Evolutionary conservation across 2,888 invertebrate species (phyloP).

Genomic region (Oligia strigilis): DNA sequence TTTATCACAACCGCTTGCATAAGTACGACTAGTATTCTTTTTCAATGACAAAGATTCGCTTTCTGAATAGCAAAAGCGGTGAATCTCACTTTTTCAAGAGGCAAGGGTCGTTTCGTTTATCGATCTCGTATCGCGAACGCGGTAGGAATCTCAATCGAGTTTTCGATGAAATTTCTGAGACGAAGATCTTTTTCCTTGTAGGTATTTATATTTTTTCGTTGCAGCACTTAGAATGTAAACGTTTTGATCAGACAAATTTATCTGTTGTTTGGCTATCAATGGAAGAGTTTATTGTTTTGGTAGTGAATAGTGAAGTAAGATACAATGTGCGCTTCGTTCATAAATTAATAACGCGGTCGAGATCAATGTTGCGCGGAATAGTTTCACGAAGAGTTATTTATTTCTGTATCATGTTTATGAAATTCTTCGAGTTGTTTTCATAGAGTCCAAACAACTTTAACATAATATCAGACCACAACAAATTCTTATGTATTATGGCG

Average conservation of each 20-base stretch:
- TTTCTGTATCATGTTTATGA: not conserved
- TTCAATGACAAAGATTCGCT: slow-evolving; percentile 84
- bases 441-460: too few species aligned
- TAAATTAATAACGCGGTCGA: slow-evolving; percentile 17
- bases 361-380: slow-evolving; percentile 1
- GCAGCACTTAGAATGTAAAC: slow-evolving; percentile 71
- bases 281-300: slow-evolving; percentile 32
- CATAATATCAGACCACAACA: not conserved
- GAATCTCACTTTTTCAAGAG: slow-evolving; percentile 82
- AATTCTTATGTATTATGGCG: not conserved
- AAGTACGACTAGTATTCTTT: slow-evolving; percentile 80
- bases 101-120: slow-evolving; percentile 82
- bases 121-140: slow-evolving; percentile 83
- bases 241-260: slow-evolving; percentile 63
- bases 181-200: slow-evolving; percentile 71
- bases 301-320: slow-evolving; percentile 24
- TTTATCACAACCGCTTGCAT: slow-evolving; percentile 81
- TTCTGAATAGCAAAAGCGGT: slow-evolving; percentile 82
- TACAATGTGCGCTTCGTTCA: slow-evolving; percentile 6
- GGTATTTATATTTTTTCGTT: slow-evolving; percentile 65
- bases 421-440: not conserved
- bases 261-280: slow-evolving; percentile 48
- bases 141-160: slow-evolving; percentile 81
- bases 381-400: not conserved
- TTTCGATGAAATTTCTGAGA: slow-evolving; percentile 76